Percentiles rank a stretch among this genome's conserved stretches.
phyloP scores from a whole-genome alignment of 2,797 vertebrate species.

The Sebastes oblongus region DNA sequence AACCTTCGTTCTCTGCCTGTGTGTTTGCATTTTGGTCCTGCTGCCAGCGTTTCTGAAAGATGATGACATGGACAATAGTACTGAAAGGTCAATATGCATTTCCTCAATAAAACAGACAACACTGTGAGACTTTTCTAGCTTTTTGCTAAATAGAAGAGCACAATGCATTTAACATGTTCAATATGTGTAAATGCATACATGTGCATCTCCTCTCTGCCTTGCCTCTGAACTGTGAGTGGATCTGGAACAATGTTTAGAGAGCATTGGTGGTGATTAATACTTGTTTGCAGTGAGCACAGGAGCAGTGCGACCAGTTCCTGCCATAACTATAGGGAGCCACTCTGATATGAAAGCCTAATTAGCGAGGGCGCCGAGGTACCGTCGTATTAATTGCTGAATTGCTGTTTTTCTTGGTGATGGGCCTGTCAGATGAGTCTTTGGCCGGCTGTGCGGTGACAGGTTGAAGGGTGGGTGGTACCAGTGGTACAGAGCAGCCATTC shows the following conservation, averaged over 20 bases:
- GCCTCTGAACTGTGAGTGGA: conserved; percentile 33
- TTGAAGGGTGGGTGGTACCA: conserved; percentile 60
- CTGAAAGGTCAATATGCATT: neutral
- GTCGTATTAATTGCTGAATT: conserved; percentile 69
- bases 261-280: conserved; percentile 57
- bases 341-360: conserved; percentile 80
- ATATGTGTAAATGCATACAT: neutral
- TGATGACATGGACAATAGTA: neutral
- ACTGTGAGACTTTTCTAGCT: neutral
- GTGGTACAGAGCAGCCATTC: neutral
- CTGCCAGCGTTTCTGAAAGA: neutral
- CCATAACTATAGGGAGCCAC: conserved; percentile 76
- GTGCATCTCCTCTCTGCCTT: neutral
- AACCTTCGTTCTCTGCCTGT: neutral
- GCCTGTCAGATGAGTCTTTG: conserved; percentile 49
- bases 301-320: conserved; percentile 55
- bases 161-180: neutral
- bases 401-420: conserved; percentile 60
- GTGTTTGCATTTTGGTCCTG: neutral
- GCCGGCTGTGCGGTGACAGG: conserved; percentile 40
- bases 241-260: conserved; percentile 53
- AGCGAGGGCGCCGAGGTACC: conserved; percentile 68
- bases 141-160: neutral
- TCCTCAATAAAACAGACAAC: neutral
- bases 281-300: conserved; percentile 64